Base-by-base conservation (phyloP, 2,888 invertebrate genomes). In the Eupsilia transversa region DNA sequence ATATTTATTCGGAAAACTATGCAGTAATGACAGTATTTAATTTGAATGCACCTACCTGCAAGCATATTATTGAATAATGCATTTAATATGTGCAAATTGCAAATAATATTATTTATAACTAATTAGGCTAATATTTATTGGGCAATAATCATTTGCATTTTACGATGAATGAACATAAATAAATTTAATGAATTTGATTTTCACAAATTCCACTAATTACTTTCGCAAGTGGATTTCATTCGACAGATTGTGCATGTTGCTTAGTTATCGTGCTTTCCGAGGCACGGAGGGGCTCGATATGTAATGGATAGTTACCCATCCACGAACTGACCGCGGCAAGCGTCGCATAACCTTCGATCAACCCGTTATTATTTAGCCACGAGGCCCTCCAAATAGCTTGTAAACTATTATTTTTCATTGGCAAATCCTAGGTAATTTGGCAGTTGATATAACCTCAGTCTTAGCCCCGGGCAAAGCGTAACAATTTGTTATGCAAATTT, bases 401-500 rank as follows among this genome's bases (percentile, higher is more conserved):
- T 20, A 27, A 27, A 6, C 10, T 12, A 80, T 76, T 61, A 60
- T 52, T 63, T 63, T 38, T 67, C 67, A 67, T 79, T 79, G 79
- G 63, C 52, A 54, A 59, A 12, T 10, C 3, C 23, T 41, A 23
- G 79, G 7, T 35, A 83, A 79, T 83, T 79, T 79, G 59, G 68
- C 27, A 83, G 6, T n/a, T n/a, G n/a, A n/a, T 6, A 3, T 46
- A 79, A 83, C 79, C 79, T 79, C 35, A 60, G 2, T 3, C 4
- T 0, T 10, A 52, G 57, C 57, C 41, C 20, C 27, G 33, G 78
- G 52, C 56, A 27, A 54, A 38, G 14, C 12, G 9, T 27, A 20
- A 49, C 23, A 49, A 35, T 70, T 70, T 60, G 84, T 54, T 79
- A 79, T 79, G 79, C 72, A 71, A 79, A 79, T 83, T 54, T 0